Conservation (phyloP, 2,113 vertebrate genomes). For the Peromyscus maniculatus region DNA sequence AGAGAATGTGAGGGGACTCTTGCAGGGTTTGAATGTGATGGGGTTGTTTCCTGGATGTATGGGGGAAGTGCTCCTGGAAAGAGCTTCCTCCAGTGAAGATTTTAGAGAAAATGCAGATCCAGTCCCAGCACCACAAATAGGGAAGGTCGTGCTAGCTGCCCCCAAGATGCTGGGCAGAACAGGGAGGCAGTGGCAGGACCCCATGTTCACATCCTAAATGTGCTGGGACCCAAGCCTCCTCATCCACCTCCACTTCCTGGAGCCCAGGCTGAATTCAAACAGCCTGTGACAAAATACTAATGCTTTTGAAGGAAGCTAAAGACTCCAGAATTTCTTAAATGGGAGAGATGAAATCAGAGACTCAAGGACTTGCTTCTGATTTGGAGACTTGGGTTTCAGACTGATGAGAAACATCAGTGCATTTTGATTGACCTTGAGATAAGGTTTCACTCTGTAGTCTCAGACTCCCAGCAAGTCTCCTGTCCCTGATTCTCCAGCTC, state of each 20-base stretch:
- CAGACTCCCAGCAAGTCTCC: not conserved
- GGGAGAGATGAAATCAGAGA: not conserved
- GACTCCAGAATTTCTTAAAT: not conserved
- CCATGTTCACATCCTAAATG: rapidly evolving
- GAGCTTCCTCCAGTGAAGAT: not conserved
- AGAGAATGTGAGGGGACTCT: not conserved
- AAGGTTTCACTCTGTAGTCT: not conserved
- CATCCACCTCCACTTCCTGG: not conserved
- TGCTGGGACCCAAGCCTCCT: rapidly evolving
- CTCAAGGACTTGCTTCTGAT: not conserved
- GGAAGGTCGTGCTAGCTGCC: rapidly evolving
- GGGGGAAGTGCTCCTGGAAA: not conserved
- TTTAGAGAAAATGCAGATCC: not conserved
- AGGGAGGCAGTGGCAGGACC: not conserved
- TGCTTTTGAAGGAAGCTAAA: not conserved
- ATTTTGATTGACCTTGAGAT: not conserved
- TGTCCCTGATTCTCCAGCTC: not conserved
- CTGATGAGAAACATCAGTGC: not conserved
- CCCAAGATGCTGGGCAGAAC: not conserved
- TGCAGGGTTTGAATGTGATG: rapidly evolving
- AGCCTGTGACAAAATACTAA: rapidly evolving
- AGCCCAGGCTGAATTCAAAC: not conserved
- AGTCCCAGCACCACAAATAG: not conserved
- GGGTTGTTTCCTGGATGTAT: not conserved
- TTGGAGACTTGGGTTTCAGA: not conserved